A percentile compares a stretch with the other conserved stretches of the same genome.
Evolutionary conservation across 2,888 invertebrate genomes (phyloP).

Genomic region (Falcaria lacertinaria): DNA sequence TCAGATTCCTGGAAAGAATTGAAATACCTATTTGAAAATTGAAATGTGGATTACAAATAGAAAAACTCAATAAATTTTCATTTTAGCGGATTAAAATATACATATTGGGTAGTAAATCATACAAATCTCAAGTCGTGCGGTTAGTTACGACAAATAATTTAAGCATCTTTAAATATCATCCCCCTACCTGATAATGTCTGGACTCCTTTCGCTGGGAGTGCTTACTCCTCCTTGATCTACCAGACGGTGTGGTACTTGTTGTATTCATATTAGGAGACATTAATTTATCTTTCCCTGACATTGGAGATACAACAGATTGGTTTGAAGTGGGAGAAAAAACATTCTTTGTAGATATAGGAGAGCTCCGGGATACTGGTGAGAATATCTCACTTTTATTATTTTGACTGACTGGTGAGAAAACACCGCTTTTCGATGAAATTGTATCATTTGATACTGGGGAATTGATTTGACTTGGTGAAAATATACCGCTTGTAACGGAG

Average conservation of each 20-base stretch:
- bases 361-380: constrained; percentile 70
- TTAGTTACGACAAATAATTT: constrained; percentile 42
- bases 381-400: constrained; percentile 74
- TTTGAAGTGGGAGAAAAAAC: constrained; percentile 71
- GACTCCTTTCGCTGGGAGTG: constrained; percentile 83
- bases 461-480: constrained; percentile 77
- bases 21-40: background rate
- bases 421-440: constrained; percentile 73
- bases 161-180: background rate
- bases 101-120: background rate
- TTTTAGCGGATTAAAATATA: too few relatives aligned
- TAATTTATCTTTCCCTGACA: constrained; percentile 64
- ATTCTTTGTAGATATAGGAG: constrained; percentile 68
- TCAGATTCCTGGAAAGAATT: constrained; percentile 82
- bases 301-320: constrained; percentile 66
- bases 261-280: constrained; percentile 71
- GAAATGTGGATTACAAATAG: constrained; percentile 17
- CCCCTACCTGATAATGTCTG: constrained; percentile 84
- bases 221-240: constrained; percentile 78
- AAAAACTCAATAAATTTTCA: too few relatives aligned
- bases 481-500: constrained; percentile 75
- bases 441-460: constrained; percentile 76
- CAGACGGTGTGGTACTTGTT: constrained; percentile 77
- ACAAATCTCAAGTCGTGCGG: constrained; percentile 30
- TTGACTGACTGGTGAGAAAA: constrained; percentile 75